Evolutionary conservation across 2,113 vertebrate species (phyloP).

Genomic region (Syngnathoides biaculeatus): DNA sequence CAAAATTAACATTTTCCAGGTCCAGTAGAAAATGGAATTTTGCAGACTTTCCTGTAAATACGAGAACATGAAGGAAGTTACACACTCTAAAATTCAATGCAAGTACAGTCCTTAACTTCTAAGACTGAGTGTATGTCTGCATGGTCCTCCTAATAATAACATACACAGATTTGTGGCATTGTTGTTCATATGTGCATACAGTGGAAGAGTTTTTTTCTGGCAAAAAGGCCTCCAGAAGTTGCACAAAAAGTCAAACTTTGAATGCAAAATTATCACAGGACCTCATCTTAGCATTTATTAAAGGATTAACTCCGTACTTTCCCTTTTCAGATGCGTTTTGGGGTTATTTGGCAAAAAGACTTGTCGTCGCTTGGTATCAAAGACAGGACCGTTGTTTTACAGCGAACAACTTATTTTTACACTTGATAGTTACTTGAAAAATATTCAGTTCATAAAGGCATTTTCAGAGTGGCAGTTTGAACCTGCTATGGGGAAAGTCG

Average conservation of each 20-base stretch:
- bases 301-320: not conserved
- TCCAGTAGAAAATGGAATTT: slow-evolving; percentile 56
- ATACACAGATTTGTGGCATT: slow-evolving; percentile 24
- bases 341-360: not conserved
- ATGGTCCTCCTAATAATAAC: slow-evolving; percentile 40
- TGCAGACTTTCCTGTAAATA: slow-evolving; percentile 16
- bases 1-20: slow-evolving; percentile 93
- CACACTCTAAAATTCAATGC: slow-evolving; percentile 12
- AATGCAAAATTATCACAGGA: not conserved
- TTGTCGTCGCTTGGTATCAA: not conserved
- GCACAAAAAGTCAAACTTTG: not conserved
- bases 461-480: not conserved
- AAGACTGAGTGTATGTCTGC: slow-evolving; percentile 36
- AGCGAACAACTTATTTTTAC: not conserved
- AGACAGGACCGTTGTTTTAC: not conserved
- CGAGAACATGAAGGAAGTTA: slow-evolving; percentile 24
- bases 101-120: slow-evolving; percentile 15
- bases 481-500: not conserved
- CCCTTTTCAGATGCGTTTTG: not conserved
- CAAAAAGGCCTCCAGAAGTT: not conserved
- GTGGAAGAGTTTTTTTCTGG: not conserved
- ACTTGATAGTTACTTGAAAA: not conserved
- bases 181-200: not conserved
- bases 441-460: no score
- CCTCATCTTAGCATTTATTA: not conserved